These are phyloP conservation scores for Lacanobia wlatinum DNA, from an alignment of 2,888 invertebrate species.

Conservation along the genomic window DNA sequence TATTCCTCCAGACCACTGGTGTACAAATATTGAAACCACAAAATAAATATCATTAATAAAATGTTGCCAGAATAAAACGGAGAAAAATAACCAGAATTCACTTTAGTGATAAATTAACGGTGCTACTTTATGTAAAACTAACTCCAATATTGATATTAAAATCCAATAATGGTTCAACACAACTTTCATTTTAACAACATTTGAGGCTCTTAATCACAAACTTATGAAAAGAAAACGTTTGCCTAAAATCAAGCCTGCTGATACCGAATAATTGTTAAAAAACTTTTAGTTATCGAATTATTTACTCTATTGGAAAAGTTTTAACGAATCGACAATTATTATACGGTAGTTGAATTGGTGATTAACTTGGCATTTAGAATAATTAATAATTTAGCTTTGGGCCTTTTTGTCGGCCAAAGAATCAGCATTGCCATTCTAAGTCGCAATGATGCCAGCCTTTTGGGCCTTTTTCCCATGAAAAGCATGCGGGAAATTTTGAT, in stretches of 20 bases:
- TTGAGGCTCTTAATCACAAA: background rate
- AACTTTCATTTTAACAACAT: background rate
- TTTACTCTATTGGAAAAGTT: slow-evolving; percentile 24
- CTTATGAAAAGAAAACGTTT: slow-evolving; percentile 31
- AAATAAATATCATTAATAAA: too few relatives aligned
- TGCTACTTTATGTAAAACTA: background rate
- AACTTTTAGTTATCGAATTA: slow-evolving; percentile 1
- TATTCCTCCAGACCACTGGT: too few relatives aligned
- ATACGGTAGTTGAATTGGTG: background rate
- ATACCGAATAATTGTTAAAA: slow-evolving; percentile 18
- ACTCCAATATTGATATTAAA: background rate
- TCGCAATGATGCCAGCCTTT: too few relatives aligned
- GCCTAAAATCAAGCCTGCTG: slow-evolving; percentile 29
- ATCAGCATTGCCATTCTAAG: background rate
- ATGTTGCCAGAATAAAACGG: background rate
- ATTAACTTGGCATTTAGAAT: background rate
- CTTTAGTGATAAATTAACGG: background rate
- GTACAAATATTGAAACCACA: too few relatives aligned
- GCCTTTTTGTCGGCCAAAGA: background rate
- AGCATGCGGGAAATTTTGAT: too few relatives aligned
- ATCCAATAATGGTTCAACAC: too few relatives aligned
- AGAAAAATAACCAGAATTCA: background rate
- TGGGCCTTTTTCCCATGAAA: too few relatives aligned
- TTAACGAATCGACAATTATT: slow-evolving; percentile 2
- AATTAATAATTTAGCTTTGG: background rate